Evolutionary conservation across 2,797 vertebrate genomes (phyloP).

Genomic region (Megaceryle alcyon): DNA sequence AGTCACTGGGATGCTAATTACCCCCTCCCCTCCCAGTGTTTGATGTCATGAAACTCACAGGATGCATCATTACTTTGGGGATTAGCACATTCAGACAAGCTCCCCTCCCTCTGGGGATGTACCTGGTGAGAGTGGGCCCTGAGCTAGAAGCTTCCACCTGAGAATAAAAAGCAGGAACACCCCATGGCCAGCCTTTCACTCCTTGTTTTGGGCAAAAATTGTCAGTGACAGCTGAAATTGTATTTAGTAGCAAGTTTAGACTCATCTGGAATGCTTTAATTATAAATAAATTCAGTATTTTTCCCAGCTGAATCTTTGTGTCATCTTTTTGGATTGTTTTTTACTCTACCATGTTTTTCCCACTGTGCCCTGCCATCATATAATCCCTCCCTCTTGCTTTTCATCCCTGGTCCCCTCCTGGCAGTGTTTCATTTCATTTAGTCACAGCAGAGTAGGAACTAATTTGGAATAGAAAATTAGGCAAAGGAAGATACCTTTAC

Average conservation of each 20-base stretch:
- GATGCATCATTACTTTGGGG: not conserved
- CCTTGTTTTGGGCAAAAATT: not conserved
- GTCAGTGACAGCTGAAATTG: fast-evolving
- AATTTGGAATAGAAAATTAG: not conserved
- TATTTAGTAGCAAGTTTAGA: not conserved
- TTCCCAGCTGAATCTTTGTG: not conserved
- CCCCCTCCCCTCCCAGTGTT: constrained; percentile 23
- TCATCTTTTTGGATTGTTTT: not conserved
- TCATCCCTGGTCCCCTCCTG: not conserved
- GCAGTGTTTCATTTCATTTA: not conserved
- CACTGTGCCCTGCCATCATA: not conserved
- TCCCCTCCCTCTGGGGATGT: not conserved
- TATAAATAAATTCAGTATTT: not conserved
- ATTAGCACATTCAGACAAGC: constrained; percentile 36
- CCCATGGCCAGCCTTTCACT: not conserved
- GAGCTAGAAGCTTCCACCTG: not conserved
- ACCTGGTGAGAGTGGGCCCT: not conserved
- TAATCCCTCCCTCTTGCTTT: not conserved
- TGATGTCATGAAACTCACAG: constrained; percentile 58
- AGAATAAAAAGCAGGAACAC: not conserved
- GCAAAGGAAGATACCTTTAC: not conserved
- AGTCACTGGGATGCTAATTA: constrained; percentile 37
- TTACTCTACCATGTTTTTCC: not conserved
- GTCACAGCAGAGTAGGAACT: not conserved
- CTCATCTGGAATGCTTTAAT: not conserved